Evolutionary conservation across 2,113 vertebrate genomes (phyloP).

Genomic region (Lepidothrix coronata): DNA sequence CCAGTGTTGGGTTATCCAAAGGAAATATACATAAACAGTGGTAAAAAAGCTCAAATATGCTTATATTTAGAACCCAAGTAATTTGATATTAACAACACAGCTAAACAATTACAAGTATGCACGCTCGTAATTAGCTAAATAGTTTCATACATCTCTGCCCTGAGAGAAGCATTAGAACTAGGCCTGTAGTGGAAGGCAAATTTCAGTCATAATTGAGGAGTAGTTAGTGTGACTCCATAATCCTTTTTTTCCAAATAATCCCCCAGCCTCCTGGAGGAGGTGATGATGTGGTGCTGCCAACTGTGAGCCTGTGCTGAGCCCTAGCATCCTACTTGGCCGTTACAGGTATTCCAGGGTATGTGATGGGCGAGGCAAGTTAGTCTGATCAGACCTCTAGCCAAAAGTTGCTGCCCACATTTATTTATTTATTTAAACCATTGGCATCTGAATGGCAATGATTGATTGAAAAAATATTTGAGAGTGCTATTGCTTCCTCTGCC

Average conservation of each 20-base stretch:
- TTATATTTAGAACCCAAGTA: background rate
- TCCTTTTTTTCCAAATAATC: background rate
- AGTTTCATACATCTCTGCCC: background rate
- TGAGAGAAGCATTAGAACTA: background rate
- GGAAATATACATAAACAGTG: background rate
- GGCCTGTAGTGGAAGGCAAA: background rate
- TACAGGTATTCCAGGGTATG: background rate
- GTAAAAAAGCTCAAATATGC: background rate
- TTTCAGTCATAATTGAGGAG: background rate
- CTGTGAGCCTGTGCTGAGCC: background rate
- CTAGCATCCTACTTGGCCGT: background rate
- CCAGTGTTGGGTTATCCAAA: background rate
- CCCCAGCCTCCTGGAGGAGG: accelerated
- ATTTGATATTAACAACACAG: background rate
- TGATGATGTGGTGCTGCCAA: background rate
- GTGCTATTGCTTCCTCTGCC: background rate
- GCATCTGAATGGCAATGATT: background rate
- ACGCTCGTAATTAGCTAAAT: background rate
- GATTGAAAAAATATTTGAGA: background rate
- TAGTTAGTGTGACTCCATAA: background rate
- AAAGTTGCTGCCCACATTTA: background rate
- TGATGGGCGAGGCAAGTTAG: background rate
- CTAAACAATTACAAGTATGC: background rate
- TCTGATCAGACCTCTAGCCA: background rate
- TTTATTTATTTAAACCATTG: background rate